Percentiles rank a stretch among this genome's conserved stretches.
phyloP scores from a whole-genome alignment of 1,140 invertebrate species.

The Orchestia grillus region DNA sequence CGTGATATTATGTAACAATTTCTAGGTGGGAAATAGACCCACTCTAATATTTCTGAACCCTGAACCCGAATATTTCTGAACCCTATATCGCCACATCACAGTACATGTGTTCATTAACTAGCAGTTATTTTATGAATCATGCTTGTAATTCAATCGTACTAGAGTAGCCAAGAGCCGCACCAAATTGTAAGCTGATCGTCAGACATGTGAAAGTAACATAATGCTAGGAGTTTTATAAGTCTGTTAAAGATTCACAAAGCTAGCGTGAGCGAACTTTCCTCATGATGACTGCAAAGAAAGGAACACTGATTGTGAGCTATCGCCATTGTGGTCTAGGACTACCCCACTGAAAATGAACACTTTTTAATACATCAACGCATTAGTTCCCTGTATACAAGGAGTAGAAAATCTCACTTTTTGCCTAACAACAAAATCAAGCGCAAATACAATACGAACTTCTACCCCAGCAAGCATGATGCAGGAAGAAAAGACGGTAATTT shows the following conservation, averaged over 20 bases:
- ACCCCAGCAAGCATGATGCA: neutral
- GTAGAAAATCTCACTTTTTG: neutral
- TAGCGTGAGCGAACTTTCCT: neutral
- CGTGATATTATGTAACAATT: neutral
- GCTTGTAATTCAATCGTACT: neutral
- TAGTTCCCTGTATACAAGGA: too few species aligned
- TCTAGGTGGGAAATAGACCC: neutral
- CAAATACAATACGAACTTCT: neutral
- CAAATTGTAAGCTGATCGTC: too few species aligned
- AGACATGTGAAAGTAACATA: neutral
- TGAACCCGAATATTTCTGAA: too few species aligned
- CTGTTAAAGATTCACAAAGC: neutral
- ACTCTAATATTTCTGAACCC: too few species aligned
- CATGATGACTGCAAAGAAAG: neutral
- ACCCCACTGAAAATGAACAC: neutral
- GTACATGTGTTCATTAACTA: neutral
- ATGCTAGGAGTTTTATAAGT: neutral
- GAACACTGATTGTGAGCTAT: neutral
- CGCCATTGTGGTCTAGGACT: neutral
- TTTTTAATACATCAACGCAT: neutral
- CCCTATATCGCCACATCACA: too few species aligned
- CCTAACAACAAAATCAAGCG: neutral
- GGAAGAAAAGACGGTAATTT: too few species aligned
- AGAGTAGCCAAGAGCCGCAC: too few species aligned
- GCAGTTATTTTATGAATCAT: neutral